phyloP scores from a whole-genome alignment of 2,797 vertebrate species.

The Martes flavigula region DNA sequence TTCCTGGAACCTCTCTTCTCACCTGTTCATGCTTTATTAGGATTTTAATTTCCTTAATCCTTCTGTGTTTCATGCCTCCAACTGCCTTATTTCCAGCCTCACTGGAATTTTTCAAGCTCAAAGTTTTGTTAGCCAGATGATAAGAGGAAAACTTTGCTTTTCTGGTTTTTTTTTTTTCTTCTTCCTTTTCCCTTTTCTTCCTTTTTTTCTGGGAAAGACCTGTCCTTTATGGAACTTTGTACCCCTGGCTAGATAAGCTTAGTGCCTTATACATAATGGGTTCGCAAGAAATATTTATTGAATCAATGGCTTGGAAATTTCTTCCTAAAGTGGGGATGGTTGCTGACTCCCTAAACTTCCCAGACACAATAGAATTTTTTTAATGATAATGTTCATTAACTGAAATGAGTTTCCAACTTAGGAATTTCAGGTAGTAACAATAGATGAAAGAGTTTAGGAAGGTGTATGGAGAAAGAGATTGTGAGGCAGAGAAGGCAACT shows the following conservation, averaged over 20 bases:
- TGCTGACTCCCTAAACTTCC: background rate
- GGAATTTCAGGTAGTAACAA: background rate
- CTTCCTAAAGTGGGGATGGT: background rate
- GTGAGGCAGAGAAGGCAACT: background rate
- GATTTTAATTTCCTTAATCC: background rate
- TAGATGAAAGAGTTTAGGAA: slow-evolving; percentile 7
- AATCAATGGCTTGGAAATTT: background rate
- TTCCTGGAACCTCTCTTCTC: background rate
- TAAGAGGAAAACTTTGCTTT: background rate
- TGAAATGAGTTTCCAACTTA: slow-evolving; percentile 36
- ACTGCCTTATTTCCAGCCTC: background rate
- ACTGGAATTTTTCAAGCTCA: background rate
- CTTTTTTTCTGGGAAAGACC: background rate
- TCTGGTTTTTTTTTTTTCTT: too few relatives aligned
- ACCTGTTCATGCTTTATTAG: background rate
- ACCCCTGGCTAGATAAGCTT: background rate
- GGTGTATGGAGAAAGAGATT: background rate
- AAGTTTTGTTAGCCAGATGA: background rate
- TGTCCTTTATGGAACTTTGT: background rate
- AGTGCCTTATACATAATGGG: background rate
- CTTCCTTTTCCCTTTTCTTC: background rate
- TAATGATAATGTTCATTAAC: background rate
- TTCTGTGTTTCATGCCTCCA: background rate
- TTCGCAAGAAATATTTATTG: background rate
- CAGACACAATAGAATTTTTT: background rate